Conservation (phyloP, 35 echinoderm and acorn worm species). For the Nesometra sesokonis region DNA sequence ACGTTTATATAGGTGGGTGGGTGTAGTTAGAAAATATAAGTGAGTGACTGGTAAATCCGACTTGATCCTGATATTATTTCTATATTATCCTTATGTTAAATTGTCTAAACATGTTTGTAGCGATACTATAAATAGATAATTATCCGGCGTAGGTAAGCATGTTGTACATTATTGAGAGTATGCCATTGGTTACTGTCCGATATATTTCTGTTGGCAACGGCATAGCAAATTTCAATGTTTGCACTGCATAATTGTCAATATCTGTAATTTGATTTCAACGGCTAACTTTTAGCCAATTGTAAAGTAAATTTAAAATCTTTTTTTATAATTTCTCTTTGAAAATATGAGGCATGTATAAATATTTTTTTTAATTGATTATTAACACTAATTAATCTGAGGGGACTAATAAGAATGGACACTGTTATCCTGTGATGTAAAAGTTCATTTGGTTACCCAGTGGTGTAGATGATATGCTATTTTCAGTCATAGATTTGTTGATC, state of each 20-base stretch:
- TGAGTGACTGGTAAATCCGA: not conserved
- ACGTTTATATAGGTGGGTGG: not conserved
- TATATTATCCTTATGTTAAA: not conserved
- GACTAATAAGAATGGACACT: too few species aligned
- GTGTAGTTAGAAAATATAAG: not conserved
- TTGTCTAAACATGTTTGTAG: not conserved
- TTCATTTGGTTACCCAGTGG: too few species aligned
- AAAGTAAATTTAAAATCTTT: not conserved
- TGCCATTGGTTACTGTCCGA: not conserved
- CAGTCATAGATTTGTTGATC: too few species aligned
- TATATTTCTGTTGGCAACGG: not conserved
- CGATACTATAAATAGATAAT: not conserved
- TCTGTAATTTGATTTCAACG: not conserved
- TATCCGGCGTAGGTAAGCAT: not conserved
- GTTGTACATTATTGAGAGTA: not conserved
- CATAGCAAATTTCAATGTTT: not conserved
- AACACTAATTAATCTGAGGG: not conserved
- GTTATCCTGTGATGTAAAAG: too few species aligned
- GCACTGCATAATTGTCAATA: not conserved
- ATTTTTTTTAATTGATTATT: not conserved
- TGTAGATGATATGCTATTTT: too few species aligned
- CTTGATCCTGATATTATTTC: not conserved
- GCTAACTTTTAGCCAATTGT: not conserved
- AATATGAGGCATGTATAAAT: not conserved
- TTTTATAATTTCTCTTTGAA: not conserved